Conservation (phyloP, 2,888 invertebrate genomes). For the Hecatera dysodea region DNA sequence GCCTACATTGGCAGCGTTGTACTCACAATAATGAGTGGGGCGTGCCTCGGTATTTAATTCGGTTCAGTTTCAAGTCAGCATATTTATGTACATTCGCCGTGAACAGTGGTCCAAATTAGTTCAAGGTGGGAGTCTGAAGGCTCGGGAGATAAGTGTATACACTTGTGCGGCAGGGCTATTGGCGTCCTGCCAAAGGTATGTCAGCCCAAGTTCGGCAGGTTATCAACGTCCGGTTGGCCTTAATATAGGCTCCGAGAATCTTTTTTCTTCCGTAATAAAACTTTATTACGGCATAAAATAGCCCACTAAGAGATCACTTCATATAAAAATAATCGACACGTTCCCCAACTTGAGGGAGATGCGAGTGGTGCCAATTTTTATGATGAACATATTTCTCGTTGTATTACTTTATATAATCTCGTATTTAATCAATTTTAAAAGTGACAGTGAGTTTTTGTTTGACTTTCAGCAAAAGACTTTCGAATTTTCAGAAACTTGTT, state of each 20-base stretch:
- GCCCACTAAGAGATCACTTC: slow-evolving; percentile 79
- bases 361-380: slow-evolving; percentile 66
- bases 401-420: slow-evolving; percentile 22
- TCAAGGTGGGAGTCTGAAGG: slow-evolving; percentile 68
- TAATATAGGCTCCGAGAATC: slow-evolving; percentile 80
- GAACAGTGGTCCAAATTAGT: slow-evolving; percentile 69
- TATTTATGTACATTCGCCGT: slow-evolving; percentile 53
- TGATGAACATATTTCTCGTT: slow-evolving; percentile 38
- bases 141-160: slow-evolving; percentile 70
- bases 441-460: background rate
- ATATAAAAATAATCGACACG: slow-evolving; percentile 80
- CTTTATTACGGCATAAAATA: slow-evolving; percentile 82
- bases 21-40: slow-evolving; percentile 54
- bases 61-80: slow-evolving; percentile 56
- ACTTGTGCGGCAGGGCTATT: slow-evolving; percentile 67
- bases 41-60: slow-evolving; percentile 56
- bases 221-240: slow-evolving; percentile 84
- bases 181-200: slow-evolving; percentile 79
- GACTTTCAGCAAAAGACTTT: background rate
- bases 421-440: background rate
- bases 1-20: slow-evolving; percentile 51
- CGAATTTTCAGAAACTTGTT: too few relatives aligned
- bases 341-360: slow-evolving; percentile 65
- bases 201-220: slow-evolving; percentile 83
- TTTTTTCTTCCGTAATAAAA: slow-evolving; percentile 83